Conservation (phyloP, 2,888 invertebrate species). For the Teleiodes luculella region DNA sequence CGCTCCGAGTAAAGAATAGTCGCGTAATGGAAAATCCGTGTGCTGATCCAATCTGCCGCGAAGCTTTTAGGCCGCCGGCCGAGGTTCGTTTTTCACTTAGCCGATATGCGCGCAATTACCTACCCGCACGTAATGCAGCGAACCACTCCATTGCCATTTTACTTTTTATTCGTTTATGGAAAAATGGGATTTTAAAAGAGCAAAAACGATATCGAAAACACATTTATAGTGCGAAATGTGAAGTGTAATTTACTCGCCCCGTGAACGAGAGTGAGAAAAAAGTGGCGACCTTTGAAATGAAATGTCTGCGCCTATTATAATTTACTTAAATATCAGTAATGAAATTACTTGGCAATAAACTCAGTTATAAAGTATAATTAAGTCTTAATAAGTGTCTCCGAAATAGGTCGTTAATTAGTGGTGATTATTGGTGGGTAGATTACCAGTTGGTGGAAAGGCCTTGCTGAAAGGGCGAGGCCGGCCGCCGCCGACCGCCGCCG, state of each 20-base stretch:
- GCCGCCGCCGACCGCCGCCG: constrained; percentile 21
- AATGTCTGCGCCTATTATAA: constrained; percentile 2
- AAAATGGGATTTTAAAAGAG: constrained; percentile 7
- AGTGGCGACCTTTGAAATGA: background rate
- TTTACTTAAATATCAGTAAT: background rate
- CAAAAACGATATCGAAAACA: background rate
- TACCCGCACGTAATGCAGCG: constrained; percentile 43
- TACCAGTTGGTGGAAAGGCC: background rate
- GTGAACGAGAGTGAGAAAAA: background rate
- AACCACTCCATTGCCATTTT: constrained; percentile 30
- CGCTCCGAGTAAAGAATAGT: constrained; percentile 46
- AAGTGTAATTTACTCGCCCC: background rate
- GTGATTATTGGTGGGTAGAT: background rate
- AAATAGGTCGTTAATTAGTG: constrained; percentile 1
- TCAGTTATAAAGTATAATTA: background rate
- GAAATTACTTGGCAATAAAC: background rate
- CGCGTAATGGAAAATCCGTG: constrained; percentile 71
- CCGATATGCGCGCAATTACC: constrained; percentile 59
- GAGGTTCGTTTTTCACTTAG: constrained; percentile 64
- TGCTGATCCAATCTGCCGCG: constrained; percentile 72
- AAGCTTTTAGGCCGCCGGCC: constrained; percentile 61
- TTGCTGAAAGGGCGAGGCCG: constrained; percentile 12
- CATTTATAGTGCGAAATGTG: background rate
- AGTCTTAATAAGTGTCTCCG: background rate
- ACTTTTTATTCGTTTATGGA: constrained; percentile 24